Conservation (phyloP, 2,113 vertebrate genomes). For the Genyomyrus donnyi region DNA sequence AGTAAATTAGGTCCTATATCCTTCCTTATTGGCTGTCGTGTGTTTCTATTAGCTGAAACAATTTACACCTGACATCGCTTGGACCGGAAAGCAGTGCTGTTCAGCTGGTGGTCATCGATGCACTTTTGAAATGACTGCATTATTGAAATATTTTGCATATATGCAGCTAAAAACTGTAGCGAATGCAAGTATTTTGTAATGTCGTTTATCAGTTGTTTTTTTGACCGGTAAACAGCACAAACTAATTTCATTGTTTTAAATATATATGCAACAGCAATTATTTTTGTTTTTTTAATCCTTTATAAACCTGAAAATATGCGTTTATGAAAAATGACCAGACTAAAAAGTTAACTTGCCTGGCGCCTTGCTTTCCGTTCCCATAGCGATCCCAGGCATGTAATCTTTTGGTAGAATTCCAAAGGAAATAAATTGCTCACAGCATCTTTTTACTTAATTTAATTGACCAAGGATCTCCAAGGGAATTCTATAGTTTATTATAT, state of each 20-base stretch:
- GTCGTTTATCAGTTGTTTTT: background rate
- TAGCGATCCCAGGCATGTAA: background rate
- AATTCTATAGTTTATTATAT: background rate
- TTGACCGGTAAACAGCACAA: background rate
- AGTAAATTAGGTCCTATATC: background rate
- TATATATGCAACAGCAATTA: background rate
- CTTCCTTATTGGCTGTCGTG: constrained; percentile 9
- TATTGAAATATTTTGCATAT: background rate
- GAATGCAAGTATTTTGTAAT: background rate
- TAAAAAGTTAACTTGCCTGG: background rate
- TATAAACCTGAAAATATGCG: background rate
- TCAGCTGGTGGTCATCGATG: background rate
- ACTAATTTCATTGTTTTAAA: background rate
- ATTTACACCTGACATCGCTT: background rate
- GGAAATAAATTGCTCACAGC: background rate
- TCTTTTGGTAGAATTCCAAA: constrained; percentile 10
- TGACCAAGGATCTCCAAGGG: background rate
- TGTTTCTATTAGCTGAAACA: constrained; percentile 10
- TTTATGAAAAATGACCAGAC: background rate
- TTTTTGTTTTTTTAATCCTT: background rate
- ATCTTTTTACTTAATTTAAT: background rate
- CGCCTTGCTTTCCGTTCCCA: background rate
- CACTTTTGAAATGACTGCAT: background rate
- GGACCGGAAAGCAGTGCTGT: background rate
- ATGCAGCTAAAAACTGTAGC: background rate